phyloP scores from a whole-genome alignment of 2,797 vertebrate species.

The Molossus alvarezi region DNA sequence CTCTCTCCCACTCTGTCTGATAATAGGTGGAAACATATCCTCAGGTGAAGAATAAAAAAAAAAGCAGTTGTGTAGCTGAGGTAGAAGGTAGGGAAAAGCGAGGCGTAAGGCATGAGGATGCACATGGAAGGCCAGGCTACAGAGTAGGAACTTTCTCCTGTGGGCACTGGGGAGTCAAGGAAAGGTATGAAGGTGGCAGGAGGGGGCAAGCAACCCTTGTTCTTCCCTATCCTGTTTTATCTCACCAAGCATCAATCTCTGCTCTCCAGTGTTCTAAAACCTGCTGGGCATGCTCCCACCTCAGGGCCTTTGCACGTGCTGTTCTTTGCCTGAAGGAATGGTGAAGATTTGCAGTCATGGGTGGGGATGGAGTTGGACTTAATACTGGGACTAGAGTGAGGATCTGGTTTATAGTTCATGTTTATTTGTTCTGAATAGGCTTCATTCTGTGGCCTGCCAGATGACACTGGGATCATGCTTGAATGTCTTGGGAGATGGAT shows the following conservation, averaged over 20 bases:
- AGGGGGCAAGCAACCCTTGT: neutral
- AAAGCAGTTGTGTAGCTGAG: too few relatives aligned
- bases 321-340: neutral
- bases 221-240: neutral
- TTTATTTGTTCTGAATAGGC: neutral
- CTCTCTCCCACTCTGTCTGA: too few relatives aligned
- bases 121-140: neutral
- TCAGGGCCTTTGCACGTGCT: neutral
- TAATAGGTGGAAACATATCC: too few relatives aligned
- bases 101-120: neutral
- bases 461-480: neutral
- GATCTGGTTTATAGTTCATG: neutral
- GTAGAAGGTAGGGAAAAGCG: neutral
- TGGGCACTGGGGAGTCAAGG: neutral
- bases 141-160: neutral
- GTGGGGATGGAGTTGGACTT: neutral
- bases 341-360: neutral
- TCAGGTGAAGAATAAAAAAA: too few relatives aligned
- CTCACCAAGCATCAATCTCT: neutral
- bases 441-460: neutral
- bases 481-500: neutral
- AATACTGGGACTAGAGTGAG: neutral
- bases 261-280: neutral
- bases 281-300: neutral
- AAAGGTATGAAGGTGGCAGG: neutral